Conservation (phyloP, 2,113 vertebrate genomes). For the Cyanocitta stelleri region DNA sequence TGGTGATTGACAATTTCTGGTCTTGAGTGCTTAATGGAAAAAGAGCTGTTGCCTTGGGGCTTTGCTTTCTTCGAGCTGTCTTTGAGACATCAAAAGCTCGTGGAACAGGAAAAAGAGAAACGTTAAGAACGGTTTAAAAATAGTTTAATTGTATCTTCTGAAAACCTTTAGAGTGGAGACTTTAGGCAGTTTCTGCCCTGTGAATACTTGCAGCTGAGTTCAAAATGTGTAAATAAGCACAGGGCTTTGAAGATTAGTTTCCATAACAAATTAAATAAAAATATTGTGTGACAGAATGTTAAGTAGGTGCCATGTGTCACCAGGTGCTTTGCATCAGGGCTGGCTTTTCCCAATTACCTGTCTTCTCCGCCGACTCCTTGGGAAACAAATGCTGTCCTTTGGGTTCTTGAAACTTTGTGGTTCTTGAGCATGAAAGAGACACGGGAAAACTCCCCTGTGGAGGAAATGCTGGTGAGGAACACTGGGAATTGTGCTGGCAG, state of each 20-base stretch:
- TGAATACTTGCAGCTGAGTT: conserved; percentile 16
- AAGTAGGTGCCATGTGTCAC: background rate
- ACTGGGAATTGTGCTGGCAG: background rate
- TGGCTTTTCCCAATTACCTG: background rate
- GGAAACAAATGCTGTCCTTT: background rate
- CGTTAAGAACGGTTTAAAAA: conserved; percentile 11
- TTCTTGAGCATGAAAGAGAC: background rate
- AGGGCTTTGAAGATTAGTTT: conserved; percentile 28
- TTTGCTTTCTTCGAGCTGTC: background rate
- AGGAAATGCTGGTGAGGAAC: background rate
- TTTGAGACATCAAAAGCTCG: background rate
- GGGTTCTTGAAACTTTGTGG: background rate
- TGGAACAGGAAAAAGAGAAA: conserved; percentile 10
- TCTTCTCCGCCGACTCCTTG: background rate
- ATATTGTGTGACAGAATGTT: background rate
- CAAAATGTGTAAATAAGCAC: background rate
- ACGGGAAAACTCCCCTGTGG: background rate
- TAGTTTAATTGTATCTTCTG: background rate
- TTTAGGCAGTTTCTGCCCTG: background rate
- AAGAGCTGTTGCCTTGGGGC: conserved; percentile 4
- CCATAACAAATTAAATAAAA: background rate
- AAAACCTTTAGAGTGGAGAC: background rate
- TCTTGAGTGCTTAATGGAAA: background rate
- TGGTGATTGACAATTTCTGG: background rate
- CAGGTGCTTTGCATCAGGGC: background rate